phyloP scores from a whole-genome alignment of 2,888 invertebrate species.

The Lithophane semibrunnea region DNA sequence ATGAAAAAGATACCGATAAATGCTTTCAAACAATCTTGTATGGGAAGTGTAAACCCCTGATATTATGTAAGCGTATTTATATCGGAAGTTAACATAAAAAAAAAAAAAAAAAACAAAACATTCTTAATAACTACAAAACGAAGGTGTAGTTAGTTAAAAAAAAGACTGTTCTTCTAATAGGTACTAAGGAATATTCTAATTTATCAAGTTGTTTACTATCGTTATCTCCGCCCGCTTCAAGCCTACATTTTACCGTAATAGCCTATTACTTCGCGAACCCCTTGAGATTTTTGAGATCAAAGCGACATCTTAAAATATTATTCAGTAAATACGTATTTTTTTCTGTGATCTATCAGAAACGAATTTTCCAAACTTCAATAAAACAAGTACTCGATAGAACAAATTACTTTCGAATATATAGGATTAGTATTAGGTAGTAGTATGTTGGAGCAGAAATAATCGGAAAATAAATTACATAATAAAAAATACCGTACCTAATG shows the following conservation, averaged over 20 bases:
- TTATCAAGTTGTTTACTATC: conserved; percentile 20
- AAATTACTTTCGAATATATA: not conserved
- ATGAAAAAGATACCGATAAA: not conserved
- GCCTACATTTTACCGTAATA: conserved; percentile 8
- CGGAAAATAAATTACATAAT: not conserved
- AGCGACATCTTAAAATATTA: not conserved
- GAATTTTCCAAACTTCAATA: not conserved
- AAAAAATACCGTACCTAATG: not conserved
- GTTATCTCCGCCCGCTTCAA: not conserved
- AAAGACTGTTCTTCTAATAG: not conserved
- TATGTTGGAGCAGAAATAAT: not conserved
- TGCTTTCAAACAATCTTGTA: not conserved
- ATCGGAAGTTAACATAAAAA: too few species aligned
- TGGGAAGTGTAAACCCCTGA: not conserved
- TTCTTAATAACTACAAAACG: not conserved
- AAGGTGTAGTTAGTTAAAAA: not conserved
- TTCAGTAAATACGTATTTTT: not conserved
- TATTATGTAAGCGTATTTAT: too few species aligned
- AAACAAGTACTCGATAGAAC: not conserved
- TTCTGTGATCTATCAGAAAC: not conserved
- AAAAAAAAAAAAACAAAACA: too few species aligned
- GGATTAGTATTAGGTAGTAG: too few species aligned
- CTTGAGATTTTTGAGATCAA: not conserved
- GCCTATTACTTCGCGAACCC: conserved; percentile 18
- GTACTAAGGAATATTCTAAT: conserved; percentile 4